A percentile compares a stretch with the other conserved stretches of the same genome.
Conservation (phyloP, 2,888 invertebrate genomes). For the Crocallis elinguaria region DNA sequence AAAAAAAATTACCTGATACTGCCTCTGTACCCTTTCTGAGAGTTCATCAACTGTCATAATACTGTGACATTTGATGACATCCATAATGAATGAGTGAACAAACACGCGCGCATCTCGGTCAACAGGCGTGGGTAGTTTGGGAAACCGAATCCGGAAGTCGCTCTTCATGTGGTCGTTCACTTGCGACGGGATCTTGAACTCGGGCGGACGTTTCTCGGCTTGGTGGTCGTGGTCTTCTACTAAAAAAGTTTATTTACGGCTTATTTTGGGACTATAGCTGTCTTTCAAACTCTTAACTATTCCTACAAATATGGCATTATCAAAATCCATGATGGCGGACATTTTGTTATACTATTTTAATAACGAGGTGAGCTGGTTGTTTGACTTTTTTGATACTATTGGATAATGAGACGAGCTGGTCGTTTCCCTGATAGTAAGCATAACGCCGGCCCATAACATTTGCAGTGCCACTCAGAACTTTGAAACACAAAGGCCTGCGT, state of each 20-base stretch:
- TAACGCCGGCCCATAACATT: no score
- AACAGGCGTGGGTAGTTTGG: constrained; percentile 58
- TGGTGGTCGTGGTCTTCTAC: constrained; percentile 67
- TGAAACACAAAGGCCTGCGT: no score
- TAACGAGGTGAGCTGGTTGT: no score
- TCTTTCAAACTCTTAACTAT: no score
- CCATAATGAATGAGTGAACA: constrained; percentile 87
- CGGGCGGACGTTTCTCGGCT: constrained; percentile 57
- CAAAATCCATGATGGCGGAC: no score
- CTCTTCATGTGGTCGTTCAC: constrained; percentile 74
- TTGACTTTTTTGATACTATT: no score
- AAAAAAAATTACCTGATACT: constrained; percentile 91
- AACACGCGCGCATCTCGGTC: constrained; percentile 88
- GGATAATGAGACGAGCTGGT: no score
- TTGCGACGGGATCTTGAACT: constrained; percentile 68
- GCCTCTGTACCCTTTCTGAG: constrained; percentile 95
- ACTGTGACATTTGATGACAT: constrained; percentile 85
- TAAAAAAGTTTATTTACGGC: not conserved
- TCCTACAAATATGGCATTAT: no score
- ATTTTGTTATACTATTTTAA: no score
- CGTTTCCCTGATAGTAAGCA: no score
- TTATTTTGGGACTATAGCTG: no score
- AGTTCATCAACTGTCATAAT: constrained; percentile 91
- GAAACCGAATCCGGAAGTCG: constrained; percentile 78
- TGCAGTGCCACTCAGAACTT: no score